Evolutionary conservation across 2,797 vertebrate species (phyloP), one percentile per base, ranked within the genome.

Genomic region (Sebastes hopkinsi): DNA sequence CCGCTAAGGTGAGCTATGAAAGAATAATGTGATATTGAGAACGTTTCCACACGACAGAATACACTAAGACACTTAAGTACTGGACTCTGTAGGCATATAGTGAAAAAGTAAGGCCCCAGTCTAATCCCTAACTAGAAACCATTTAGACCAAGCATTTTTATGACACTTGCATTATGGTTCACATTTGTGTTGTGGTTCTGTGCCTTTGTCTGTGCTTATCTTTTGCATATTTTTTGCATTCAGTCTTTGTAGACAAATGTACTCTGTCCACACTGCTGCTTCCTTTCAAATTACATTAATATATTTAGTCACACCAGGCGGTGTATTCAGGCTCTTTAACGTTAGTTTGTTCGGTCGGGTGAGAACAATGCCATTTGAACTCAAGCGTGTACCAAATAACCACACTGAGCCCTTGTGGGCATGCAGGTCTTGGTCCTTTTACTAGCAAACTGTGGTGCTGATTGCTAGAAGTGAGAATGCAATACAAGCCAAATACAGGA

Each of bases 11-110:
- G 91, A 92, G 90, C 94, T 92, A 96, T 96, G 89, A 95, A 96
- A 95, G 93, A 95, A 95, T 96, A 95, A 96, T 96, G 95, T 93
- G 95, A 95, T 92, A 95, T 84, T 83, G 95, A 95, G 95, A 96
- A 90, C 83, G 74, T 90, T 92, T 94, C 93, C 93, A 90, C 87
- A 75, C 58, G 77, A 80, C 79, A 84, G 90, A 80, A 83, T 82
- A 81, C 46, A 82, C 84, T 5, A 65, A 82, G 79, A 86, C 83
- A 30, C 54, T 81, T 77, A 73, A 79, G 86, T 20, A 69, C 81
- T 14, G 72, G 65, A 62, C 82, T 81, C 50, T 68, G 55, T 70
- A 50, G 77, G 75, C 42, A 46, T 42, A 22, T 46, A 46, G 67
- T 32, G 69, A 59, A 67, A 73, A 68, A 34, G 22, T 30, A 18